Base-by-base conservation (phyloP, 2,888 invertebrate species). In the Ctena decussata region DNA sequence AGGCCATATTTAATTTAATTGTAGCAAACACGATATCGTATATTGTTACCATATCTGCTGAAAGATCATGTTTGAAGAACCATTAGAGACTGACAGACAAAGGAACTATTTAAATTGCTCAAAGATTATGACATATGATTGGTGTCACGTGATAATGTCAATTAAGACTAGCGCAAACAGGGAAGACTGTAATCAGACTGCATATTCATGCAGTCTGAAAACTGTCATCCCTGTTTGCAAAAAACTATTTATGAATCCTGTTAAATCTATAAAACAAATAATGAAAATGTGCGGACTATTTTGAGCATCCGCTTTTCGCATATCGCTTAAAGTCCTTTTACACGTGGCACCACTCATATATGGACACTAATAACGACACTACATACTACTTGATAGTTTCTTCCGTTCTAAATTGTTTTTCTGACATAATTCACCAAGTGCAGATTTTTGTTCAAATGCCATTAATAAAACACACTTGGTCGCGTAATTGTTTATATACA, bases 381-480 rank as follows among this genome's bases (percentile, higher is more conserved):
- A 27, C 32, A 53, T 41, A 53, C 57, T 76, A 35, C 27, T 24
- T 35, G 15, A 18, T 65, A 60, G 32, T 30, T 60, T 65, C 60
- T 60, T 76, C 35, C 60, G 60, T 27, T 37, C 24, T n/a, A 37
- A 37, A 12, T 57, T 39, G 30, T 65, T 65, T 15, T 60, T 39
- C 37, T 76, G 76, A 76, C 76, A 60, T 21, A 57, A 60, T 60
- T 35, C 76, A 78, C 35, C 49, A 41, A 82, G 85, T 85, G 82
- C 85, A 82, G 41, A 49, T 6, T 53, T 76, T 82, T 85, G 81
- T 85, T 76, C 57, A 49, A 39, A 71, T 44, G 76, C n/a, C 65
- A 76, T 57, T 70, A 49, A 85, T 85, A 85, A 82, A 85, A 78
- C 85, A 85, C 78, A 85, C 70, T 76, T 72, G 74, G 78, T 75